Percentiles rank a stretch among this genome's conserved stretches.
phyloP scores from a whole-genome alignment of 2,113 vertebrate species.

The Microcebus ravelobensis region DNA sequence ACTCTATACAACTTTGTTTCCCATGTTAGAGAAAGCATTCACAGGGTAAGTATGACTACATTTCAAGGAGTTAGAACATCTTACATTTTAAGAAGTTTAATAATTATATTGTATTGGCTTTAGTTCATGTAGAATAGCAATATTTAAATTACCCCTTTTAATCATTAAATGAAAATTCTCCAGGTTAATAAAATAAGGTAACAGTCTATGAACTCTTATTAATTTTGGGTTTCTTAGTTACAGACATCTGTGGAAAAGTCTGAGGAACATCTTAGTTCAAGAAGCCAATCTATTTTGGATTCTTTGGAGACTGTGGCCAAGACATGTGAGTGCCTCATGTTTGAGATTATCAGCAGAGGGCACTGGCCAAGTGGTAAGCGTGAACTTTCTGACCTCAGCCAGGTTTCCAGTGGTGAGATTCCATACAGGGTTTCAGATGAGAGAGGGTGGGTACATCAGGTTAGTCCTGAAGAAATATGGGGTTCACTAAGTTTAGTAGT shows the following conservation, averaged over 20 bases:
- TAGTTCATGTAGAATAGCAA: not conserved
- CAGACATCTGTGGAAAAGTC: slow-evolving; percentile 86
- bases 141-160: slow-evolving; percentile 51
- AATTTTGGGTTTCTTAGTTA: slow-evolving; percentile 85
- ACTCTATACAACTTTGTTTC: slow-evolving; percentile 86
- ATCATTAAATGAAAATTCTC: slow-evolving; percentile 31
- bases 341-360: slow-evolving; percentile 80
- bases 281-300: slow-evolving; percentile 85
- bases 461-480: not conserved
- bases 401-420: not conserved
- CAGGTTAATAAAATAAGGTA: slow-evolving; percentile 50
- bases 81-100: slow-evolving; percentile 36
- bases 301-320: slow-evolving; percentile 87
- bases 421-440: not conserved
- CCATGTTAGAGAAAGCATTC: slow-evolving; percentile 87
- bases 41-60: slow-evolving; percentile 87
- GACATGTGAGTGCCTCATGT: slow-evolving; percentile 86
- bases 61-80: slow-evolving; percentile 27
- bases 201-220: slow-evolving; percentile 1
- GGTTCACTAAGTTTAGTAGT: not conserved
- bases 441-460: not conserved
- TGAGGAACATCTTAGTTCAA: slow-evolving; percentile 85
- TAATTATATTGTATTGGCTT: slow-evolving; percentile 43
- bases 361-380: slow-evolving; percentile 64
- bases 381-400: not conserved